These are phyloP conservation scores for Redunca redunca DNA, from an alignment of 2,113 vertebrate genomes.

Conservation along the genomic window DNA sequence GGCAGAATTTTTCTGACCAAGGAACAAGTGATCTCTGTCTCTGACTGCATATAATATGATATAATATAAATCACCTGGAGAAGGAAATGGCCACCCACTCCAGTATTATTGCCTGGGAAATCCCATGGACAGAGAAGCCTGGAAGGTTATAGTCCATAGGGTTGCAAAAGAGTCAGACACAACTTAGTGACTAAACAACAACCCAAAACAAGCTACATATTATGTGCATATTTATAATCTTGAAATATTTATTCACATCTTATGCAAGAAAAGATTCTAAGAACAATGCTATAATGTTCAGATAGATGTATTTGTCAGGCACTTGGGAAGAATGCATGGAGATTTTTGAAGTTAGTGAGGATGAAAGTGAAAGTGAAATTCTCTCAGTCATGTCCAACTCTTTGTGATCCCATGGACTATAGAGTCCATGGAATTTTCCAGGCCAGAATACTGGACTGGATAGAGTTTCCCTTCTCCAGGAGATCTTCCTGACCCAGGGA, in stretches of 20 bases:
- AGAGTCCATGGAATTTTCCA: background rate
- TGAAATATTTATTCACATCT: background rate
- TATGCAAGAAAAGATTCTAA: background rate
- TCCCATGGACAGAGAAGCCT: background rate
- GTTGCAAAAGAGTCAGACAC: background rate
- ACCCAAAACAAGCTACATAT: background rate
- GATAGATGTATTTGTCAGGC: background rate
- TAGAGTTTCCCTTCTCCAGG: background rate
- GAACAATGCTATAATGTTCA: background rate
- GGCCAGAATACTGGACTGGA: background rate
- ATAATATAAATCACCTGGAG: background rate
- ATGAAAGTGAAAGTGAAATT: background rate
- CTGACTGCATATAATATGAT: background rate
- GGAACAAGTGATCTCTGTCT: background rate
- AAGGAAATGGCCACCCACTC: background rate
- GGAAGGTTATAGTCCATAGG: background rate
- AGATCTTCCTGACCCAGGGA: background rate
- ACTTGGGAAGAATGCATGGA: background rate
- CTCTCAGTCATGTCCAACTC: background rate
- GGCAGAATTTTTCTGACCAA: background rate
- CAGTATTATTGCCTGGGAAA: background rate
- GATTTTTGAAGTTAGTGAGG: background rate
- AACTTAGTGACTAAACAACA: background rate
- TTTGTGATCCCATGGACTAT: background rate
- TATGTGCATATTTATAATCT: background rate